Evolutionary conservation across 2,113 vertebrate species (phyloP), one percentile per base, ranked within the genome.

Genomic region (Thermophis baileyi): DNA sequence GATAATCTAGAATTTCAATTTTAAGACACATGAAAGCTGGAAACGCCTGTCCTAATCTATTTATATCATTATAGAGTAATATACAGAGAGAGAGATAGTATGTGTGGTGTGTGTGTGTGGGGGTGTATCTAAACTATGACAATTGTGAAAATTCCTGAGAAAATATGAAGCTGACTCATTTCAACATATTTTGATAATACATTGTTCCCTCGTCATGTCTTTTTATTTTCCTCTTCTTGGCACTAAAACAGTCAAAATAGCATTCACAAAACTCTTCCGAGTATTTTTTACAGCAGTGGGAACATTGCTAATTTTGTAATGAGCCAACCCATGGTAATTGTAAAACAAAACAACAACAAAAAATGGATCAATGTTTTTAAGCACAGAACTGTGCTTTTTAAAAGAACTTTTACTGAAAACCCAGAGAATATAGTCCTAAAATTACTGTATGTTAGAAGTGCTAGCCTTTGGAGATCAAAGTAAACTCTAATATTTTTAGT

Each of bases 401-500:
- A 69, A 54, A 91, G 92, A 87, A 91, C 69, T 4, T 93, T 69
- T 63, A 69, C 40, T 55, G 35, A 46, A 50, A 46, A 18, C 91
- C 87, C 49, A 25, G 54, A 30, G 30, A 89, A 92, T 91, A 10
- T 11, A 93, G 16, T 20, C 87, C 50, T 92, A 22, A 91, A 51
- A 0, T 89, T 85, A n/a, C n/a, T n/a, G n/a, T n/a, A 0, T 60
- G 24, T 51, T 85, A 87, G 22, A 93, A 50, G 74, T 50, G 35
- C 51, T 86, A 88, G 87, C 4, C 47, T 63, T 94, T 93, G 60
- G 18, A 91, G 14, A 51, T 88, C 74, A 96, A 95, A 94, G 24
- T 40, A 90, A 57, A 87, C 20, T 87, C 46, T 95, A 93, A 95
- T 57, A 92, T 94, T 92, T 74, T 30, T 92, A 96, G 81, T 85